These are phyloP conservation scores for Misgurnus anguillicaudatus DNA, from an alignment of 2,113 vertebrate genomes.

Conservation along the genomic window DNA sequence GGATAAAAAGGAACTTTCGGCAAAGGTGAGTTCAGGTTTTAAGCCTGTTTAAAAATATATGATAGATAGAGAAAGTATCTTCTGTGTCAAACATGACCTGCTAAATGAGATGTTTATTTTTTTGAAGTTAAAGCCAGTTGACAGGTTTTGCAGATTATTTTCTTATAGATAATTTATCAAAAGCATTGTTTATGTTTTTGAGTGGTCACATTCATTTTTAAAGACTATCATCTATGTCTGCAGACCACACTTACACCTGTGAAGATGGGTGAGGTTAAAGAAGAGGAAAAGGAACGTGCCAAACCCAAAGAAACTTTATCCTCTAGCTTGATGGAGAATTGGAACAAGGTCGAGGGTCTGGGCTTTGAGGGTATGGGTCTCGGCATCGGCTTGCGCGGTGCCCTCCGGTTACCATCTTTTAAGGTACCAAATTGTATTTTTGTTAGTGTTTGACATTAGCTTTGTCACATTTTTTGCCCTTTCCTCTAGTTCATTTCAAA, in stretches of 20 bases:
- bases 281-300: constrained; percentile 88
- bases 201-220: not conserved
- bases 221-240: not conserved
- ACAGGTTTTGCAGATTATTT: no score
- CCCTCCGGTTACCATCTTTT: constrained; percentile 94
- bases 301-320: constrained; percentile 90
- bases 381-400: constrained; percentile 89
- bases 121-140: no score
- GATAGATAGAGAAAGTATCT: no score
- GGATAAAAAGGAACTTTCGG: constrained; percentile 94
- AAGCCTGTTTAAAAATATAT: no score
- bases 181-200: no score
- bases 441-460: not conserved
- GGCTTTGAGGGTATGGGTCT: constrained; percentile 92
- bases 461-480: no score
- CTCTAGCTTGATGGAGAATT: constrained; percentile 91
- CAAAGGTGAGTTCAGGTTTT: constrained; percentile 80
- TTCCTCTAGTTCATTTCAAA: not conserved
- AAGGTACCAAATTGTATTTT: constrained; percentile 75
- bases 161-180: no score
- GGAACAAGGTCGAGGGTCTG: constrained; percentile 94
- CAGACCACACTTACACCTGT: constrained; percentile 91
- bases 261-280: constrained; percentile 86
- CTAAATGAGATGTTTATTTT: no score
- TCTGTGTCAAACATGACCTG: no score